Evolutionary conservation across 1,140 invertebrate genomes (phyloP).

Genomic region (Palaemon carinicauda): DNA sequence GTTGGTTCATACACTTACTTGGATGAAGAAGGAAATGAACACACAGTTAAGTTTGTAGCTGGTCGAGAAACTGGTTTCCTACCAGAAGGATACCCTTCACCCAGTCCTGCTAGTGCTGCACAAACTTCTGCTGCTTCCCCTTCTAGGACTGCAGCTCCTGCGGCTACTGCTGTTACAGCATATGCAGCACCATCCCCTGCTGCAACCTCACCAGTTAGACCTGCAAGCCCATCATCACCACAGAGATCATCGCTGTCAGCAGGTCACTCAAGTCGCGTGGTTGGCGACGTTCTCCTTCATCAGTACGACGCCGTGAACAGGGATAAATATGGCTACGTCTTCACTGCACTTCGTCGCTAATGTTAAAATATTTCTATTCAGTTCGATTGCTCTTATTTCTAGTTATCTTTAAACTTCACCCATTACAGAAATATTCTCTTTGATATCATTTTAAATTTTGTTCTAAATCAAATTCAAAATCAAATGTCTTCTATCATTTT

Average conservation of each 20-base stretch:
- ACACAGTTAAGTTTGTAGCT: conserved; percentile 46
- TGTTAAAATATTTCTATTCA: too few relatives aligned
- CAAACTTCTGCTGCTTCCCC: neutral
- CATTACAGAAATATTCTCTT: too few relatives aligned
- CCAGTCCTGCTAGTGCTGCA: neutral
- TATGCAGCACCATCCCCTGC: neutral
- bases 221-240: neutral
- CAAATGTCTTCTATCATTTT: too few relatives aligned
- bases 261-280: conserved; percentile 22
- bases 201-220: neutral
- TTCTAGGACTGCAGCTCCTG: too few relatives aligned
- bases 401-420: too few relatives aligned
- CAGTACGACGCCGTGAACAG: conserved; percentile 22
- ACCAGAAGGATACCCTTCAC: neutral
- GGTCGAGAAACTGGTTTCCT: neutral
- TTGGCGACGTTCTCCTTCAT: conserved; percentile 51
- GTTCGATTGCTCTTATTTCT: too few relatives aligned
- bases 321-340: conserved; percentile 47
- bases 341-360: conserved; percentile 28
- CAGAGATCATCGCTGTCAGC: neutral
- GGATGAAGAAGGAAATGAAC: conserved; percentile 61
- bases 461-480: too few relatives aligned
- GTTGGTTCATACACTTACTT: conserved; percentile 63
- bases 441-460: too few relatives aligned
- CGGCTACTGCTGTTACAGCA: neutral